These are phyloP conservation scores for Pangasius djambal DNA, from an alignment of 2,797 vertebrate species.

Conservation along the genomic window DNA sequence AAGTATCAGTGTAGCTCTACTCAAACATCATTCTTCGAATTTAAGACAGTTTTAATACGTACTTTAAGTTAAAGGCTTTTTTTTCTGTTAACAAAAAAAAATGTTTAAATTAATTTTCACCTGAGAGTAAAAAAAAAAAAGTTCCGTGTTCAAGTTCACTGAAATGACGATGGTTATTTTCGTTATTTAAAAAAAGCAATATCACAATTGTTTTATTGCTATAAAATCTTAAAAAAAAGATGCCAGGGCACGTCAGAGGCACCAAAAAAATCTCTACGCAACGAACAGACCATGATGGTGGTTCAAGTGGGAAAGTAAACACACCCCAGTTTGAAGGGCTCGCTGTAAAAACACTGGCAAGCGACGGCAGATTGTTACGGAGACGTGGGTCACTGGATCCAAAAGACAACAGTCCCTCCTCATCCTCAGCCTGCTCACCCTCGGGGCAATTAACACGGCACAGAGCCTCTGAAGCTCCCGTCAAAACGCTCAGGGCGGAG, in stretches of 20 bases:
- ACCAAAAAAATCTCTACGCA: neutral
- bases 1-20: too few relatives aligned
- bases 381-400: constrained; percentile 40
- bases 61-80: neutral
- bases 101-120: too few relatives aligned
- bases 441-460: neutral
- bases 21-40: neutral
- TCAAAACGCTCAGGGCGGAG: neutral
- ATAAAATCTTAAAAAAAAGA: neutral
- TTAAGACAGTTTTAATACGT: neutral
- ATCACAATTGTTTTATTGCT: neutral
- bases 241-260: neutral
- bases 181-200: neutral
- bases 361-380: constrained; percentile 71
- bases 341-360: constrained; percentile 79
- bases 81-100: too few relatives aligned
- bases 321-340: constrained; percentile 52
- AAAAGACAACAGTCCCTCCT: constrained; percentile 29
- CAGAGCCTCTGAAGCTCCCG: neutral
- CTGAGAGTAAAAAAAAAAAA: neutral
- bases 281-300: neutral
- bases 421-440: neutral
- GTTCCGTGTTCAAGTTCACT: neutral
- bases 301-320: constrained; percentile 69
- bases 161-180: neutral